Percentiles rank a stretch among this genome's conserved stretches.
These are phyloP conservation scores for Fukomys damarensis DNA, from an alignment of 2,113 vertebrate species.

Conservation along the genomic window DNA sequence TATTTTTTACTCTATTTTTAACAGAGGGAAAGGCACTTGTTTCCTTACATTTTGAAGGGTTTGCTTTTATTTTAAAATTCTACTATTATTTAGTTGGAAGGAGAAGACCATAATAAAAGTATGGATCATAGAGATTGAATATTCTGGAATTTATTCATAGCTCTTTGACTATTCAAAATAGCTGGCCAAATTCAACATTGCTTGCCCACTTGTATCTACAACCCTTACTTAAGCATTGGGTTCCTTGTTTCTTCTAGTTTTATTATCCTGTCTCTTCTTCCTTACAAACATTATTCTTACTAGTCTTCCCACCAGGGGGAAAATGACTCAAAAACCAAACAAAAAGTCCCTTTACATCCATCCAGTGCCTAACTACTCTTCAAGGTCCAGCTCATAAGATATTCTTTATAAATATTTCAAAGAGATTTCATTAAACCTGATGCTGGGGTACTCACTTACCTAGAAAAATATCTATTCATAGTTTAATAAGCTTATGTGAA, in stretches of 20 bases:
- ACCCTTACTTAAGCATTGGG: background rate
- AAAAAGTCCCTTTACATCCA: background rate
- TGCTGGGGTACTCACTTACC: background rate
- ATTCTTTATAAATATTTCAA: background rate
- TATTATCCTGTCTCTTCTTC: background rate
- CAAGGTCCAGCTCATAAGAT: background rate
- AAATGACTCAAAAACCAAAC: background rate
- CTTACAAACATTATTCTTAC: background rate
- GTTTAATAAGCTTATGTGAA: background rate
- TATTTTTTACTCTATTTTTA: background rate
- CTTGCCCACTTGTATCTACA: background rate
- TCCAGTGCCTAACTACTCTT: background rate
- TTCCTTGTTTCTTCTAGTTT: background rate
- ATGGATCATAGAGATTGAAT: background rate
- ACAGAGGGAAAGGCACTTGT: background rate
- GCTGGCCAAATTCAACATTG: background rate
- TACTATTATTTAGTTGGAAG: background rate
- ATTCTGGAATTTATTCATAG: background rate
- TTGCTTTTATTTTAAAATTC: constrained; percentile 46
- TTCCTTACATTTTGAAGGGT: background rate
- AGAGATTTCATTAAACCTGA: background rate
- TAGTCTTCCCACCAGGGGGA: background rate
- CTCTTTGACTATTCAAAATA: background rate
- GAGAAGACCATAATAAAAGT: background rate
- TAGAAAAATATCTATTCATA: background rate